Evolutionary conservation across 2,888 invertebrate genomes (phyloP).

Genomic region (Drosophila cyrtoloma): DNA sequence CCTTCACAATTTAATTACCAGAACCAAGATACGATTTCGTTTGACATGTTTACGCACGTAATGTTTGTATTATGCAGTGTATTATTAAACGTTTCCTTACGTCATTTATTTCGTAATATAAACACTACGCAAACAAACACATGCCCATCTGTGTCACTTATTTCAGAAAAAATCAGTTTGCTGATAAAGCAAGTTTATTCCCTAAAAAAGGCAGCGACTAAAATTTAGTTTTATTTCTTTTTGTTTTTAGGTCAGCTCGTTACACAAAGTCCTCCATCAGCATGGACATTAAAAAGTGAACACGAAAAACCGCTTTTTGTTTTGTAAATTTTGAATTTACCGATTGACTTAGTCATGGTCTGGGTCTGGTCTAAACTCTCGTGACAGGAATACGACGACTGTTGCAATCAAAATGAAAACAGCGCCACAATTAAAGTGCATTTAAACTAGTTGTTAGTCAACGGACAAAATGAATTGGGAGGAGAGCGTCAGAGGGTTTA

Average conservation of each 20-base stretch:
- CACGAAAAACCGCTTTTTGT: slow-evolving; percentile 32
- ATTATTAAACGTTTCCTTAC: neutral
- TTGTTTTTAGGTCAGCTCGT: slow-evolving; percentile 41
- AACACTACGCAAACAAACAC: neutral
- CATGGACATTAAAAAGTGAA: slow-evolving; percentile 30
- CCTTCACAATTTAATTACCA: neutral
- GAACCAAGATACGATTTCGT: neutral
- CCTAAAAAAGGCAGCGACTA: slow-evolving; percentile 4
- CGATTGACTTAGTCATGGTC: slow-evolving; percentile 45
- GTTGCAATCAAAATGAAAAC: slow-evolving; percentile 24
- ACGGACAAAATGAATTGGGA: neutral
- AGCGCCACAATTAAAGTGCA: slow-evolving; percentile 39
- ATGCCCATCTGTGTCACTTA: neutral
- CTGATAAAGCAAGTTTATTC: slow-evolving; percentile 14
- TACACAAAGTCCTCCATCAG: slow-evolving; percentile 48
- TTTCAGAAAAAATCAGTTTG: neutral
- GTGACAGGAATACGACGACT: neutral
- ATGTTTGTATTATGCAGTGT: neutral
- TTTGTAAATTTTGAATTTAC: neutral
- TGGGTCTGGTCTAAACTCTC: slow-evolving; percentile 22
- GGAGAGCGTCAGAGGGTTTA: neutral
- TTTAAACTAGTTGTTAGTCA: slow-evolving; percentile 28
- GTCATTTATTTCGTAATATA: neutral
- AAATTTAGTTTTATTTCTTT: neutral
- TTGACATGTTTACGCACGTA: neutral